Evolutionary conservation across 2,888 invertebrate species (phyloP), one percentile per base, ranked within the genome.

Genomic region (Melipona bicolor): DNA sequence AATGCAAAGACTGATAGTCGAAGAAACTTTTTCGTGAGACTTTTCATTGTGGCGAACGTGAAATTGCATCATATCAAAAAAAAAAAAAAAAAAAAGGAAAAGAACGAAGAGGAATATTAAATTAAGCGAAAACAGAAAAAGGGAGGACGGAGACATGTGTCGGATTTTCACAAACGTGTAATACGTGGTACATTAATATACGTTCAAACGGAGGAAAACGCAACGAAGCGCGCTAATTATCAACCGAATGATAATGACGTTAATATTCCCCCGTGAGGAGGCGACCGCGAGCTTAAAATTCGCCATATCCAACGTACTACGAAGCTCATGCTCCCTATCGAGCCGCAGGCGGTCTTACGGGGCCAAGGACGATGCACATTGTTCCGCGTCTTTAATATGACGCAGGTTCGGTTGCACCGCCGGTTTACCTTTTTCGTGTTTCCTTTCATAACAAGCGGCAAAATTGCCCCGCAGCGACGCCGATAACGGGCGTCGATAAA

Each of bases 351-450:
- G 74, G 65, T 75, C 50, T 88, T 84, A 85, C 65, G 83, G 82
- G 91, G 89, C 89, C 91, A 92, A 92, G 91, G 92, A 75, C 89
- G 77, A 85, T 79, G 79, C 85, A 85, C 78, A 83, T 87, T 87
- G 85, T 88, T 88, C 79, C 86, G 67, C 68, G 72, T 82, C 78
- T 81, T 81, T 85, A 74, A 79, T 77, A 67, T 74, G 62, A 81
- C 75, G 73, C 49, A 74, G 50, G 56, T 73, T 69, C 61, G 50
- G 43, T 52, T 59, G 52, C 67, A 68, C 67, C 64, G 27, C 36
- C 27, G 50, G 61, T 50, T 70, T 61, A 54, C 32, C 68, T 32
- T 77, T 71, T 70, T 49, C 71, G 50, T 72, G 59, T 64, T 84
- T 59, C 49, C 52, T 24, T 32, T 68, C 64, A 70, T 61, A 83